Base-by-base conservation (phyloP, 2,888 invertebrate genomes). In the Chrysina gloriosa region DNA sequence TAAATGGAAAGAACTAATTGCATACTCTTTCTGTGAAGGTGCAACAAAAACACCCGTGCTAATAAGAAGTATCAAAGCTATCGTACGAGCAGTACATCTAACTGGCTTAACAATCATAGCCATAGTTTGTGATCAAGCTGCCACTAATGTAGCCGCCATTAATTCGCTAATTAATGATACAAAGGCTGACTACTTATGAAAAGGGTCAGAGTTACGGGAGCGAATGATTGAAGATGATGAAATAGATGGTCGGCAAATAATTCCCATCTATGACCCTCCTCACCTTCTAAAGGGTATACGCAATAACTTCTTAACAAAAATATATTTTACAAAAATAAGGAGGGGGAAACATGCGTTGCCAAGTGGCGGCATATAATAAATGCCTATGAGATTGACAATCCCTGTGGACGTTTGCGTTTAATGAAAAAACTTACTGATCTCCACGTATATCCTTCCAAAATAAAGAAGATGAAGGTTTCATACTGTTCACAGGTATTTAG, bases 41-140 rank as follows among this genome's bases (percentile, higher is more conserved):
- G 27, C 64, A 14, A 52, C 48, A 23, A 70, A 68, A 58, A 19
- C 50, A 5, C 2, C 11, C 7, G 11, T 23, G 36, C 14, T 70
- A 39, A 31, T 47, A 21, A 31, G 3, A 25, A 7, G 11, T n/a
- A 64, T 70, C 34, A 56, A 36, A 39, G 9, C 25, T n/a, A 25
- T 67, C 4, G 67, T 72, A 11, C 29, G 65, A 50, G 19, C 19
- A 11, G 27, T 70, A 3, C 54, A 67, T 25, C 9, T 7, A n/a
- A 39, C 58, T 16, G 66, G 68, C 0, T 25, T 73, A 9, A 61
- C 21, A 6, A 65, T 71, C 11, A 14, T 69, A 6, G 70, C 70
- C 0, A 69, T 67, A 2, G 61, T 72, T 9, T 73, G 72, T 58
- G 71, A 72, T 45, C 73, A 72, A 63, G 70, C 68, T 2, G 7